Percentiles rank a stretch among this genome's conserved stretches.
phyloP scores from a whole-genome alignment of 1,140 invertebrate species.

The Saxidomus purpurata region DNA sequence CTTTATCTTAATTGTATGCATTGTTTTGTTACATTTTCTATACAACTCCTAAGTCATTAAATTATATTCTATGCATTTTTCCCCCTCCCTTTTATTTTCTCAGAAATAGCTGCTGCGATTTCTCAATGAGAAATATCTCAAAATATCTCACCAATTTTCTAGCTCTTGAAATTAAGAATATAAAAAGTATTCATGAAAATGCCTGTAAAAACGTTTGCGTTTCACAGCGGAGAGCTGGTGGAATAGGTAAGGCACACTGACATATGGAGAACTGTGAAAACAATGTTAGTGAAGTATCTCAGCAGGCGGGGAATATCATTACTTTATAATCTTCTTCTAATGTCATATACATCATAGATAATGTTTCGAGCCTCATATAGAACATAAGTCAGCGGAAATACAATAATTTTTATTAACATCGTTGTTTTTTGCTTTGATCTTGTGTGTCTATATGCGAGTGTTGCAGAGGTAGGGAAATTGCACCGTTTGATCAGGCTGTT shows the following conservation, averaged over 20 bases:
- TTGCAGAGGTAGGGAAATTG: too few relatives aligned
- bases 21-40: background rate
- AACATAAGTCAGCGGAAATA: too few relatives aligned
- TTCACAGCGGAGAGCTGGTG: background rate
- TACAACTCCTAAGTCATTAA: background rate
- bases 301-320: conserved; percentile 21
- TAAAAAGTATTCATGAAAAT: background rate
- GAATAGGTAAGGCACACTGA: background rate
- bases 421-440: too few relatives aligned
- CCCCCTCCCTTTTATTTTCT: background rate
- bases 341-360: too few relatives aligned
- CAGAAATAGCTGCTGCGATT: background rate
- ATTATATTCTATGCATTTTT: background rate
- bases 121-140: background rate
- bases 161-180: background rate
- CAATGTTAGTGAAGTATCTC: conserved; percentile 4
- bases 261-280: background rate
- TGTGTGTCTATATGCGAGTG: too few relatives aligned
- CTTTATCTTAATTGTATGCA: too few relatives aligned
- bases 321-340: background rate
- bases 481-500: too few relatives aligned
- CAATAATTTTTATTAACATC: too few relatives aligned
- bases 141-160: background rate
- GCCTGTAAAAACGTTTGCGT: conserved; percentile 16
- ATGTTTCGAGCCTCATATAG: too few relatives aligned